Base-by-base conservation (phyloP, 2,797 vertebrate species). In the Buphagus erythrorhynchus region DNA sequence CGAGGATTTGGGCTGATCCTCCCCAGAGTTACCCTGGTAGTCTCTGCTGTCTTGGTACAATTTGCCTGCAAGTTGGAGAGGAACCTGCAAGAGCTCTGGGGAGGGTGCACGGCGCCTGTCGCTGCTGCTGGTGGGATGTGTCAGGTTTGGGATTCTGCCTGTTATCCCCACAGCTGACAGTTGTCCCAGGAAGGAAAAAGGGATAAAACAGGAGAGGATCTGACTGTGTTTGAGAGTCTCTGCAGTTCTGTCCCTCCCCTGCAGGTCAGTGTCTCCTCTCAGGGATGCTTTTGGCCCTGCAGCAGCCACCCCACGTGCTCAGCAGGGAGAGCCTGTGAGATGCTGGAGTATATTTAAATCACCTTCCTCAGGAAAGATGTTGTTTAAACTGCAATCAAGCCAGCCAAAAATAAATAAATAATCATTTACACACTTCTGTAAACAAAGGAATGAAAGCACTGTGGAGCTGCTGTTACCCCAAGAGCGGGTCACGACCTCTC, bases 351-450 rank as follows among this genome's bases (percentile, higher is more conserved):
- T 61, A 79, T 74, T 94, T 71, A 93, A 82, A 92, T 87, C 77
- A 75, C 71, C 80, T 91, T 94, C 80, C 88, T 71, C 46, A n/a
- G 82, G 79, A 77, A 95, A 93, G 79, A 77, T 91, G 86, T 77
- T 94, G 95, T 93, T 92, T 92, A 84, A 96, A 85, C 89, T 79
- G 84, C 93, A 96, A 94, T 86, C 93, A 95, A 95, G 90, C 16
- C 88, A 88, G 71, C 59, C 63, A 78, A 90, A 95, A 96, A 73
- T 73, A 94, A 95, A 96, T 91, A 94, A 96, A 93, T 89, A 85
- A 94, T 48, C 71, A 54, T 78, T 89, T 92, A 67, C 81, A 76
- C 59, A 61, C 61, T 89, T 65, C 75, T 73, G 72, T 93, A 95
- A 96, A 95, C 92, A 94, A 79, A 85, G 86, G 43, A 76, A 49